Conservation (phyloP, 2,113 vertebrate species). For the Dascyllus trimaculatus region DNA sequence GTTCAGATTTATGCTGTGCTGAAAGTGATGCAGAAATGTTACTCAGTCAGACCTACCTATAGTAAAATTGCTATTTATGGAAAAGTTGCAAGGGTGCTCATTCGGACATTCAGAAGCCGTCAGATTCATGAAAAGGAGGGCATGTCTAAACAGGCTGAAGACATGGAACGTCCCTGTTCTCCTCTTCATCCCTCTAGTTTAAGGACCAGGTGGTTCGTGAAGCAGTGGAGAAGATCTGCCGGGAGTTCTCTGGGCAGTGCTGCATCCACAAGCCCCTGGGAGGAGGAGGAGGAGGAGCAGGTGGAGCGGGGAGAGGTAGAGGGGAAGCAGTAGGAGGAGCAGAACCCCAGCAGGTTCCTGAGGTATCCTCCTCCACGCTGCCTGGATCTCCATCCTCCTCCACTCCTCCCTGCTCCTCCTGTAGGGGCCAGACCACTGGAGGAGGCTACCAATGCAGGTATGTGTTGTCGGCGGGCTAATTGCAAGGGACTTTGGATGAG, state of each 20-base stretch:
- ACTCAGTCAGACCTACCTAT: too few relatives aligned
- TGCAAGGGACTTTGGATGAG: background rate
- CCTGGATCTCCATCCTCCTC: conserved; percentile 80
- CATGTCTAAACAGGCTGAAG: too few relatives aligned
- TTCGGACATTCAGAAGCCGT: too few relatives aligned
- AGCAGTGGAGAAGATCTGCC: conserved; percentile 94
- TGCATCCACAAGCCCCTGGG: conserved; percentile 84
- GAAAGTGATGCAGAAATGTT: too few relatives aligned
- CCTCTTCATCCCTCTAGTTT: conserved; percentile 78
- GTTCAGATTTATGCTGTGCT: too few relatives aligned
- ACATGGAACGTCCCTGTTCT: too few relatives aligned
- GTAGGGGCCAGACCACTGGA: conserved; percentile 89
- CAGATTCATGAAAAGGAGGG: too few relatives aligned
- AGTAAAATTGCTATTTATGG: too few relatives aligned
- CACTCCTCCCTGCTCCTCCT: conserved; percentile 90
- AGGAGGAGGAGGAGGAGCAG: conserved; percentile 43
- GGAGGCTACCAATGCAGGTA: conserved; percentile 98
- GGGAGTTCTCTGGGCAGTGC: conserved; percentile 92
- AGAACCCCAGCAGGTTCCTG: conserved; percentile 72
- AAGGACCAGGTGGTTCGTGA: conserved; percentile 96
- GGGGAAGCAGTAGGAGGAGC: conserved; percentile 55
- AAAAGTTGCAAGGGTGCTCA: too few relatives aligned
- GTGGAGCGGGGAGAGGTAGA: conserved; percentile 46
- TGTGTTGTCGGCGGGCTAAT: background rate
- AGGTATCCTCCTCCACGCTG: conserved; percentile 73